Conservation (phyloP, 2,113 vertebrate species). For the Fulica atra region DNA sequence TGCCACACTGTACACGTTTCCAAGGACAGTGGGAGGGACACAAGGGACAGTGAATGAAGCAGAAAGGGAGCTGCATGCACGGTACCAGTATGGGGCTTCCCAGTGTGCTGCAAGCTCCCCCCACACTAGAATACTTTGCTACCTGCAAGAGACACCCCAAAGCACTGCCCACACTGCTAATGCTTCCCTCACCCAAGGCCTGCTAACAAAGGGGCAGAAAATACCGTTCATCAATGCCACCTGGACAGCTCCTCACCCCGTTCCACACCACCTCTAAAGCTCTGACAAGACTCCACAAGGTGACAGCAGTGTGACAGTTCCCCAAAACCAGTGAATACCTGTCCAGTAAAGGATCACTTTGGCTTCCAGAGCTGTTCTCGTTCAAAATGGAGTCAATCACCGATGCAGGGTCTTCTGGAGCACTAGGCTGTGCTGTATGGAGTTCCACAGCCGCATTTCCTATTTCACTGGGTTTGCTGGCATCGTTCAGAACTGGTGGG, state of each 20-base stretch:
- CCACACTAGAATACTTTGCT: not conserved
- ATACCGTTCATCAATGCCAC: not conserved
- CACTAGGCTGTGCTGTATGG: not conserved
- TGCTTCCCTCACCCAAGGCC: not conserved
- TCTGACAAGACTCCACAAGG: not conserved
- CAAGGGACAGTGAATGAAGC: not conserved
- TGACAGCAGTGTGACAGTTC: fast-evolving
- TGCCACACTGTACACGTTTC: not conserved
- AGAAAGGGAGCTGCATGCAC: not conserved
- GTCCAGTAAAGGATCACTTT: constrained; percentile 45
- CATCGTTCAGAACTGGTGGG: not conserved
- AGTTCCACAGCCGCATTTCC: constrained; percentile 27
- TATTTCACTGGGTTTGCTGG: not conserved
- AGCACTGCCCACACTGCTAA: not conserved
- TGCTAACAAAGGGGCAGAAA: not conserved
- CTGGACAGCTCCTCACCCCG: not conserved
- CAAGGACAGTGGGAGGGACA: not conserved
- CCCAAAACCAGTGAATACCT: constrained; percentile 37
- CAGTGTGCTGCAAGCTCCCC: not conserved
- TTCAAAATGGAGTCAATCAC: constrained; percentile 67
- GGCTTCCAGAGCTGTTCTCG: constrained; percentile 33
- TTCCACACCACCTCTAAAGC: not conserved
- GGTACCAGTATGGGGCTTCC: not conserved
- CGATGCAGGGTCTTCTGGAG: constrained; percentile 50
- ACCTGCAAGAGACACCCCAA: not conserved